Evolutionary conservation across 1,140 invertebrate genomes (phyloP), one percentile per base, ranked within the genome.

Genomic region (Pentalonia nigronervosa): DNA sequence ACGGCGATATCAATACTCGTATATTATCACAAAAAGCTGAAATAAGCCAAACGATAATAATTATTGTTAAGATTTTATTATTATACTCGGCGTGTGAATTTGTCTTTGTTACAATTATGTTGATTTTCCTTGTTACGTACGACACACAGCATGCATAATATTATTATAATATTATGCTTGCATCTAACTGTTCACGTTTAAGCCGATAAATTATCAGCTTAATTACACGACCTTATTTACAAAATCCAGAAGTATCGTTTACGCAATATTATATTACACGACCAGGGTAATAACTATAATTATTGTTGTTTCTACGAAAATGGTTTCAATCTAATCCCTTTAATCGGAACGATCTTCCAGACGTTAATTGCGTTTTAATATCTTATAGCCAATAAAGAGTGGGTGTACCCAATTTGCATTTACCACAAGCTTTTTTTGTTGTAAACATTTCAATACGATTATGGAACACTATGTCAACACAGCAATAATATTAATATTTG

Each of bases 151-250:
- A n/a, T 17, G n/a, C 9, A 76, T 60, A 60, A 11, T 30, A 60
- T 76, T n/a, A 76, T 76, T 67, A 67, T 67, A 67, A 67, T 67
- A n/a, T n/a, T 76, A n/a, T 76, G 14, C 14, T n/a, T 17, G 14
- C n/a, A 17, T 76, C 6, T 30, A 76, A 76, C 30, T 76, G 60
- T n/a, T 76, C 21, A 17, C 60, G 21, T 1, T 76, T n/a, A n/a
- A 76, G n/a, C 30, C 14, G 60, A 76, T 76, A 76, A n/a, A 76
- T 76, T 76, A 76, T 76, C 60, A 34, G 30, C n/a, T 76, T 76
- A 76, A 76, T 76, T n/a, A 76, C n/a, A n/a, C 30, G n/a, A 76
- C n/a, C 60, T n/a, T 76, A 76, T 76, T 76, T 76, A n/a, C 60
- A 6, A 76, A n/a, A 76, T n/a, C 60, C n/a, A n/a, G 60, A 76